Evolutionary conservation across 1,140 invertebrate species (phyloP).

Genomic region (Camponotus floridanus): DNA sequence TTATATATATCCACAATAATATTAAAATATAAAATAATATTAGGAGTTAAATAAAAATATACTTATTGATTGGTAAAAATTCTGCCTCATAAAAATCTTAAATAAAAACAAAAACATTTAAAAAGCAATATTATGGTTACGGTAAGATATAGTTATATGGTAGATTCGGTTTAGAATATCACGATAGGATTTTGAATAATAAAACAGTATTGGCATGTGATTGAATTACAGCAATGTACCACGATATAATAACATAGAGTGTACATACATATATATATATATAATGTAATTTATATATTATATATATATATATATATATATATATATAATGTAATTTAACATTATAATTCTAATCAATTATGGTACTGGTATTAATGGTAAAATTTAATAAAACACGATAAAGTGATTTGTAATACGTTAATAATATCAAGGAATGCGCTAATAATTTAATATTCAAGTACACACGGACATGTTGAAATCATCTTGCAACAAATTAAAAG

Average conservation of each 20-base stretch:
- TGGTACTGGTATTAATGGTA: constrained; percentile 45
- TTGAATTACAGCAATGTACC: constrained; percentile 45
- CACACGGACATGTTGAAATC: background rate
- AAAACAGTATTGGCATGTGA: constrained; percentile 1
- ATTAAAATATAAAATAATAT: too few relatives aligned
- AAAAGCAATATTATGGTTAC: background rate
- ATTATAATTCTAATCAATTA: constrained; percentile 56
- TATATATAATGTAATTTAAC: constrained; percentile 49
- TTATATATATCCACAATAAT: too few relatives aligned
- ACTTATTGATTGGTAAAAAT: too few relatives aligned
- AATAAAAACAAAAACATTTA: background rate
- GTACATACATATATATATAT: too few relatives aligned
- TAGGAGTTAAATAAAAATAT: too few relatives aligned
- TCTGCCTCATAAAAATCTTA: too few relatives aligned
- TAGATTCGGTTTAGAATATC: constrained; percentile 16
- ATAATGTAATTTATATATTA: constrained; percentile 43
- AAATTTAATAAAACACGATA: constrained; percentile 53
- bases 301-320: too few relatives aligned
- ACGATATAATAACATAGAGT: constrained; percentile 23
- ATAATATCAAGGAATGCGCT: constrained; percentile 21
- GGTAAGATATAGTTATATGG: background rate
- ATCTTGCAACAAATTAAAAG: constrained; percentile 26
- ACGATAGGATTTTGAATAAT: constrained; percentile 44
- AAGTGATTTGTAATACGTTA: constrained; percentile 43
- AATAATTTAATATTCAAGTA: constrained; percentile 26